These are phyloP conservation scores for Paralichthys olivaceus DNA, from an alignment of 2,113 vertebrate species.

Conservation along the genomic window DNA sequence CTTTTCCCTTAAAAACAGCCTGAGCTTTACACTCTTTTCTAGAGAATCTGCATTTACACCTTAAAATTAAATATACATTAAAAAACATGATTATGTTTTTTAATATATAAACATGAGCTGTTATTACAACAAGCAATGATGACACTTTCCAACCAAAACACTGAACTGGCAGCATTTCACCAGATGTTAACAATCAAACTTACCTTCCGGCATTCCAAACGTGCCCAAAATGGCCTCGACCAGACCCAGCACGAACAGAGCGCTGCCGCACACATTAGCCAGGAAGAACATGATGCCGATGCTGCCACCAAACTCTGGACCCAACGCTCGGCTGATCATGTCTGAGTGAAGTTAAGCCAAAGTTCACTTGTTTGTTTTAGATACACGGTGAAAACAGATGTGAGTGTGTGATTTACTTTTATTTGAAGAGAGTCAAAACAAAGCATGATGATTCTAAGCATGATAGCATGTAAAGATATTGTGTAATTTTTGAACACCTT, in stretches of 20 bases:
- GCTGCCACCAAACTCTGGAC: conserved; percentile 92
- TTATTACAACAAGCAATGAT: neutral
- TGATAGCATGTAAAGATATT: too few relatives aligned
- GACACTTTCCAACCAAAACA: neutral
- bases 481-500: too few relatives aligned
- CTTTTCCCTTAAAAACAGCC: too few relatives aligned
- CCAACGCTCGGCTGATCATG: conserved; percentile 94
- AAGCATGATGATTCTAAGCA: too few relatives aligned
- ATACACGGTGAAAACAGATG: neutral
- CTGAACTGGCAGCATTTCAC: neutral
- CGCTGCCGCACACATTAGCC: conserved; percentile 91
- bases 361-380: neutral
- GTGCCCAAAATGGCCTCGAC: conserved; percentile 89
- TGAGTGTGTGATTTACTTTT: too few relatives aligned
- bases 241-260: conserved; percentile 89
- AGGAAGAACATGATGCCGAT: conserved; percentile 95
- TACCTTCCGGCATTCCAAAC: conserved; percentile 86
- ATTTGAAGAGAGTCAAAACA: too few relatives aligned
- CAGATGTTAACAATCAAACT: conserved; percentile 1
- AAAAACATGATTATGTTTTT: too few relatives aligned
- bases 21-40: too few relatives aligned
- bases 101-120: too few relatives aligned
- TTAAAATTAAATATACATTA: too few relatives aligned
- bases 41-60: too few relatives aligned
- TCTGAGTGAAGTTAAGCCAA: conserved; percentile 81